Percentiles rank a stretch among this genome's conserved stretches.
Evolutionary conservation across 1,140 invertebrate species (phyloP).

Genomic region (Babylonia areolata): DNA sequence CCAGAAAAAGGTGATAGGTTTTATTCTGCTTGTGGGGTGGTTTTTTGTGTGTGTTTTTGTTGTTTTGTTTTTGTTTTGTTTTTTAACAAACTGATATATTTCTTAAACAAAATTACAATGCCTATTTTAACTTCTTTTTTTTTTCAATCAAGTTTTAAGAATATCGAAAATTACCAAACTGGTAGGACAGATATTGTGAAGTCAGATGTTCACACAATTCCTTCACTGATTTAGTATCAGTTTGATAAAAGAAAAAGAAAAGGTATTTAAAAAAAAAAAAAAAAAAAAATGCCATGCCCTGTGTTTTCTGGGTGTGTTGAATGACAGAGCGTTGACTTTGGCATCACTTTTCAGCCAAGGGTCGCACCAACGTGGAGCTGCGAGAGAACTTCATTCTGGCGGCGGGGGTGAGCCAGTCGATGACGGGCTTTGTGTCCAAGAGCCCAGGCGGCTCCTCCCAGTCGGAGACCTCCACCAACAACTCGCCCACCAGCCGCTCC

Average conservation of each 20-base stretch:
- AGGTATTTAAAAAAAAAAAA: too few species aligned
- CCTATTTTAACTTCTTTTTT: too few species aligned
- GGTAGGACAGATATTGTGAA: too few species aligned
- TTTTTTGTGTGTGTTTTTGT: too few species aligned
- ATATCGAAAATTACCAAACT: too few species aligned
- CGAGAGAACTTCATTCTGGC: conserved; percentile 99
- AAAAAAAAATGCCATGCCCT: conserved; percentile 3
- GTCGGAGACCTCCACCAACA: conserved; percentile 65
- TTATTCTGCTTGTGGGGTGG: too few species aligned
- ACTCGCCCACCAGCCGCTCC: conserved; percentile 62
- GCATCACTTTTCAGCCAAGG: conserved; percentile 88
- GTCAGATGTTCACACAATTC: too few species aligned
- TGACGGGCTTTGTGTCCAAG: conserved; percentile 95
- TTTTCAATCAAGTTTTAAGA: too few species aligned
- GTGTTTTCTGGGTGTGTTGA: conserved; percentile 28
- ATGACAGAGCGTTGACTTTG: conserved; percentile 8
- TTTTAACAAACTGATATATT: too few species aligned
- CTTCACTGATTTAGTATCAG: background rate
- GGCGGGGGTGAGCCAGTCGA: conserved; percentile 96
- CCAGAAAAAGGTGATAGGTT: too few species aligned
- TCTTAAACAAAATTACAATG: too few species aligned
- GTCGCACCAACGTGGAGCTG: conserved; percentile 99
- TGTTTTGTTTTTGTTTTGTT: too few species aligned
- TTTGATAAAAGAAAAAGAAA: background rate
- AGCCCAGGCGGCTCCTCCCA: conserved; percentile 68